A percentile compares a stretch with the other conserved stretches of the same genome.
Conservation (phyloP, 1,140 invertebrate species). For the Tribolium madens region DNA sequence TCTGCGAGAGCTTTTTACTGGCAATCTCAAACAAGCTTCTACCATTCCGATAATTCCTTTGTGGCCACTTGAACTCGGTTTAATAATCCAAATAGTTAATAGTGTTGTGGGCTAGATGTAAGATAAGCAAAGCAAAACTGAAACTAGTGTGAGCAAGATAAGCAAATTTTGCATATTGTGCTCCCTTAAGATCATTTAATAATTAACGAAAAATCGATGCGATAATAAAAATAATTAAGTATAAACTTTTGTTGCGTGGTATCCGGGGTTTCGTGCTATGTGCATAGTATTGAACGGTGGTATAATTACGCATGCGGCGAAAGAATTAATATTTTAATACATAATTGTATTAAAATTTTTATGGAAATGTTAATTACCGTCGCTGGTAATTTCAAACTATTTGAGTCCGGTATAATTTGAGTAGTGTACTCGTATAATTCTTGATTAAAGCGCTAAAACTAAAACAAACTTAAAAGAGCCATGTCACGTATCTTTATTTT, state of each 20-base stretch:
- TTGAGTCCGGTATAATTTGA: neutral
- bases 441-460: slow-evolving; percentile 17
- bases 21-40: slow-evolving; percentile 22
- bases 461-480: slow-evolving; percentile 10
- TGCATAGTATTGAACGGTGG: slow-evolving; percentile 10
- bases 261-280: neutral
- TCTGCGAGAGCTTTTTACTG: slow-evolving; percentile 16
- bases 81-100: slow-evolving; percentile 21
- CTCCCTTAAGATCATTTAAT: neutral
- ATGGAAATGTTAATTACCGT: slow-evolving; percentile 25
- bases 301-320: slow-evolving; percentile 31
- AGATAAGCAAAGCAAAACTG: neutral
- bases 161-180: neutral
- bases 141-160: neutral
- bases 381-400: slow-evolving; percentile 14
- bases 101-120: slow-evolving; percentile 1
- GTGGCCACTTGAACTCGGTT: slow-evolving; percentile 19
- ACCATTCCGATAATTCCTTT: slow-evolving; percentile 8
- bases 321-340: slow-evolving; percentile 21
- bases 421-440: slow-evolving; percentile 1
- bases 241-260: slow-evolving; percentile 29
- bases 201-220: slow-evolving; percentile 12
- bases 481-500: slow-evolving; percentile 36
- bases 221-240: slow-evolving; percentile 22
- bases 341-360: slow-evolving; percentile 24